These are phyloP conservation scores for Xestia sexstrigata DNA, from an alignment of 2,888 invertebrate species.

Conservation along the genomic window DNA sequence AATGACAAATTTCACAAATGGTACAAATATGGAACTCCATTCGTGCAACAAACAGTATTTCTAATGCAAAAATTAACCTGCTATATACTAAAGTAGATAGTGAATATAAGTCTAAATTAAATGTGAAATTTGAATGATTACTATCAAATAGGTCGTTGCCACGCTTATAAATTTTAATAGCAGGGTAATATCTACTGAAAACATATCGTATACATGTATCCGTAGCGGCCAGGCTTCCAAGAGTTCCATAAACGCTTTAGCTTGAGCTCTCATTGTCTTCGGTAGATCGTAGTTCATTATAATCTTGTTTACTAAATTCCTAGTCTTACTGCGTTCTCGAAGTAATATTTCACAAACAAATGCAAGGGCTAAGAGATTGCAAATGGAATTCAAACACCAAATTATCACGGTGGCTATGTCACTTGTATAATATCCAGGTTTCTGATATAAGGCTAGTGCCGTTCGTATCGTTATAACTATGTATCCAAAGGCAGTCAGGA, in stretches of 20 bases:
- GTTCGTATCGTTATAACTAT: slow-evolving; percentile 77
- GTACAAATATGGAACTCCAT: background rate
- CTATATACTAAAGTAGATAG: background rate
- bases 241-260: slow-evolving; percentile 80
- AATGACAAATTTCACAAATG: background rate
- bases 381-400: slow-evolving; percentile 72
- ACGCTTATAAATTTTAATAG: slow-evolving; percentile 83
- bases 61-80: background rate
- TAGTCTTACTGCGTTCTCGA: slow-evolving; percentile 71
- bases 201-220: slow-evolving; percentile 79
- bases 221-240: slow-evolving; percentile 78
- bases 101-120: slow-evolving; percentile 1
- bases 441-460: slow-evolving; percentile 71
- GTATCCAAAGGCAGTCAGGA: slow-evolving; percentile 75
- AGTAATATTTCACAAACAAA: slow-evolving; percentile 76
- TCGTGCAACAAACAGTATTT: background rate
- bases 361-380: slow-evolving; percentile 72
- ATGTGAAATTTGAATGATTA: slow-evolving; percentile 77
- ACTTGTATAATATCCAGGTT: slow-evolving; percentile 45
- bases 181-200: slow-evolving; percentile 80
- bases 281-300: slow-evolving; percentile 81
- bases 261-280: slow-evolving; percentile 75
- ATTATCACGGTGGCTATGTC: slow-evolving; percentile 67
- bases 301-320: slow-evolving; percentile 77
- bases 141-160: slow-evolving; percentile 81